These are phyloP conservation scores for Odontophorus gujanensis DNA, from an alignment of 2,113 vertebrate genomes.

Conservation along the genomic window DNA sequence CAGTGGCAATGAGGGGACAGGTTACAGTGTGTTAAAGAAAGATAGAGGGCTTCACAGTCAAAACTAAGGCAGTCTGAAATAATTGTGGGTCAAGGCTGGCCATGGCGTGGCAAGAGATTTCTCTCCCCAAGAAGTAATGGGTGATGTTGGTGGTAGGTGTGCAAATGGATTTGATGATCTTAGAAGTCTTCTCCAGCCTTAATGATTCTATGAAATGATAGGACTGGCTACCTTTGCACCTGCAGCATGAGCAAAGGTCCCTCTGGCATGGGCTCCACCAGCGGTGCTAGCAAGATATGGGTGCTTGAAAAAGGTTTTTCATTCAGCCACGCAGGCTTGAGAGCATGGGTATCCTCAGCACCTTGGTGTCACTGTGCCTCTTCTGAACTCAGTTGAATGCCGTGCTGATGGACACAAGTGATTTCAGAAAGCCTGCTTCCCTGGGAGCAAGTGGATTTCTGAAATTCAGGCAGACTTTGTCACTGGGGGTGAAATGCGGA, in stretches of 20 bases:
- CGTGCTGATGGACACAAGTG: not conserved
- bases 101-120: not conserved
- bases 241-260: not conserved
- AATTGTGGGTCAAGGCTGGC: not conserved
- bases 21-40: not conserved
- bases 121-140: not conserved
- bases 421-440: not conserved
- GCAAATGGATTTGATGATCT: too few relatives aligned
- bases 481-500: fast-evolving
- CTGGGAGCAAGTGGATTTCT: not conserved
- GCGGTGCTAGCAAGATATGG: not conserved
- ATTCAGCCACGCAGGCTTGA: not conserved
- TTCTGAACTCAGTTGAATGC: not conserved
- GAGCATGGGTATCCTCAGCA: fast-evolving
- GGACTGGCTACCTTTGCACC: not conserved
- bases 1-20: not conserved
- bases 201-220: not conserved
- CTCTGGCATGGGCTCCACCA: not conserved
- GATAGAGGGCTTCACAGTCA: not conserved
- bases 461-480: not conserved
- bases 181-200: too few relatives aligned
- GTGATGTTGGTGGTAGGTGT: too few relatives aligned
- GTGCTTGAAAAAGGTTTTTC: not conserved
- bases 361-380: not conserved
- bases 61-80: not conserved